These are phyloP conservation scores for Caradrina kadenii DNA, from an alignment of 2,888 invertebrate genomes.

Conservation along the genomic window DNA sequence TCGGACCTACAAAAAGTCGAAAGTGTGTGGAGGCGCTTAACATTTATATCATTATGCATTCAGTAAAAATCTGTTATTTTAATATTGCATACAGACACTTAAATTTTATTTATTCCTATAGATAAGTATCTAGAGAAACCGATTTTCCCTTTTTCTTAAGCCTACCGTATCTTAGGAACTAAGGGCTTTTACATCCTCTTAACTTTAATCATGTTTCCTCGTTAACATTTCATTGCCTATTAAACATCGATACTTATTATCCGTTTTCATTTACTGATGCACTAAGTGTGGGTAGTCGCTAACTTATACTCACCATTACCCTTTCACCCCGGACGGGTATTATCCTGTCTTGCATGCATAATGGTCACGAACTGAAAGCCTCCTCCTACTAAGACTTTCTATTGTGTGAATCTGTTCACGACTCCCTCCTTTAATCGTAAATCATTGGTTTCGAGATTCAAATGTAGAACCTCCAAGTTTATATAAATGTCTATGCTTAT, in stretches of 20 bases:
- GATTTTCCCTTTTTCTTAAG: too few species aligned
- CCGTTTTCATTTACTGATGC: neutral
- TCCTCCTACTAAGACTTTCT: constrained; percentile 67
- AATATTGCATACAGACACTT: too few species aligned
- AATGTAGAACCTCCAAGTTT: neutral
- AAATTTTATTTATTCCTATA: too few species aligned
- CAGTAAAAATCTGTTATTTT: too few species aligned
- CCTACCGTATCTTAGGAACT: too few species aligned
- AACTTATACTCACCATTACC: constrained; percentile 53
- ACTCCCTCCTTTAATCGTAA: constrained; percentile 66
- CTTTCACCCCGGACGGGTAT: constrained; percentile 65
- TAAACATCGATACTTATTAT: constrained; percentile 13
- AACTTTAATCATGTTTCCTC: neutral
- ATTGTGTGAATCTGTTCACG: constrained; percentile 71
- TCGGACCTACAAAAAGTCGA: too few species aligned
- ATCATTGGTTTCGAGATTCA: constrained; percentile 52
- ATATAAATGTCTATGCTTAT: neutral
- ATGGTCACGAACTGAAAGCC: constrained; percentile 72
- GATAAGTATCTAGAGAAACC: too few species aligned
- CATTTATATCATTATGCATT: too few species aligned
- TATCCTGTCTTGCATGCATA: constrained; percentile 70
- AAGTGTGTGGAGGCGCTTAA: too few species aligned
- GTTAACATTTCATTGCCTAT: constrained; percentile 7
- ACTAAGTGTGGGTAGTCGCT: constrained; percentile 30
- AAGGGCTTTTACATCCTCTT: neutral